A percentile compares a stretch with the other conserved stretches of the same genome.
Conservation (phyloP, 2,113 vertebrate species). For the Mystacornis crossleyi region DNA sequence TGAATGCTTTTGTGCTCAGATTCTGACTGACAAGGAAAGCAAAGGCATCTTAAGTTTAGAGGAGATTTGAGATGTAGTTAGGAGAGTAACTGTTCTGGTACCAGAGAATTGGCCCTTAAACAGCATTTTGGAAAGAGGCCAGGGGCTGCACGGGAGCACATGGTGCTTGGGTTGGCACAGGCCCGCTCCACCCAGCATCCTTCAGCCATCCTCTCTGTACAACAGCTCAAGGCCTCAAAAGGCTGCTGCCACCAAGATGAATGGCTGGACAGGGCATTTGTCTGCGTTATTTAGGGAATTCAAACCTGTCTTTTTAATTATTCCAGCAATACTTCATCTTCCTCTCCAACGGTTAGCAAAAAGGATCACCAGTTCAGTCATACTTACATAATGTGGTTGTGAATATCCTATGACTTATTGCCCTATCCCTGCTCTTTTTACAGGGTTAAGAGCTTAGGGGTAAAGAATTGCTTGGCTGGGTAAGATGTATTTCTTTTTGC, state of each 20-base stretch:
- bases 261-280: background rate
- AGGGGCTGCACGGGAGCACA: background rate
- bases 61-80: background rate
- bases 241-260: background rate
- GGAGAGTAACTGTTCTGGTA: background rate
- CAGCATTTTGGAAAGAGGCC: background rate
- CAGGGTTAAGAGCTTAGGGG: background rate
- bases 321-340: constrained; percentile 7
- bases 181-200: background rate
- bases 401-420: background rate
- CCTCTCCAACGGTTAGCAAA: background rate
- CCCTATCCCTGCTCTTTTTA: background rate
- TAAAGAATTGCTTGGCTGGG: background rate
- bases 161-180: background rate
- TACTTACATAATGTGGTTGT: background rate
- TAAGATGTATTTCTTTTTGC: background rate
- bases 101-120: background rate
- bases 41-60: background rate
- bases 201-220: background rate
- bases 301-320: background rate
- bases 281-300: constrained; percentile 5
- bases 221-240: background rate
- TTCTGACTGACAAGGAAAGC: background rate
- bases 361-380: background rate
- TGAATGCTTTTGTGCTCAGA: background rate